phyloP scores from a whole-genome alignment of 2,113 vertebrate species.

The Laticauda laticaudata region DNA sequence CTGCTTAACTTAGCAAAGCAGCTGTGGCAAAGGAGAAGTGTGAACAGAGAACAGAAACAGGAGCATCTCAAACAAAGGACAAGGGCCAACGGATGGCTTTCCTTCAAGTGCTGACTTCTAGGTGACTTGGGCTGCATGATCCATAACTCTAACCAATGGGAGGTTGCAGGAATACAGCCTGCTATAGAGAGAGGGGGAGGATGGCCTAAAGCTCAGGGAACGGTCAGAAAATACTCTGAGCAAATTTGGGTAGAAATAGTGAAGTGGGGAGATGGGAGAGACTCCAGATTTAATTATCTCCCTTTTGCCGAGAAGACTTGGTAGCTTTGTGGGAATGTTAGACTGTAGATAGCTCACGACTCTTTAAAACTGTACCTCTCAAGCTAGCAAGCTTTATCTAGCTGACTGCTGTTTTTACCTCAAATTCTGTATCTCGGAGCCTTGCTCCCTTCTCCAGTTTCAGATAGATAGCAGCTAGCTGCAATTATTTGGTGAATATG shows the following conservation, averaged over 20 bases:
- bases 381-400: background rate
- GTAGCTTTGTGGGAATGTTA: background rate
- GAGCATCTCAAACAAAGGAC: background rate
- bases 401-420: background rate
- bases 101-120: background rate
- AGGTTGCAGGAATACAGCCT: background rate
- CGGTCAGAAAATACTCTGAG: background rate
- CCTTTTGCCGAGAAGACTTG: background rate
- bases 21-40: constrained; percentile 23
- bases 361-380: background rate
- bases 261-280: background rate
- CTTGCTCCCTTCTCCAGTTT: background rate
- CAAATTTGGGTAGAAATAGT: background rate
- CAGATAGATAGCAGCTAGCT: background rate
- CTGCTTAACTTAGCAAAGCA: constrained; percentile 31
- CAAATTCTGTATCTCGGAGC: too few relatives aligned
- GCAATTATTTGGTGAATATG: background rate
- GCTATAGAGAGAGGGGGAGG: too few relatives aligned
- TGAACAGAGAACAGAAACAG: constrained; percentile 37
- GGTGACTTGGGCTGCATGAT: background rate
- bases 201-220: background rate
- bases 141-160: background rate
- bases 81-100: background rate
- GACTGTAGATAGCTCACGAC: background rate
- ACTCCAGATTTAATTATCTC: background rate